phyloP scores from a whole-genome alignment of 1,140 invertebrate genomes.

The Danaus melanippus region DNA sequence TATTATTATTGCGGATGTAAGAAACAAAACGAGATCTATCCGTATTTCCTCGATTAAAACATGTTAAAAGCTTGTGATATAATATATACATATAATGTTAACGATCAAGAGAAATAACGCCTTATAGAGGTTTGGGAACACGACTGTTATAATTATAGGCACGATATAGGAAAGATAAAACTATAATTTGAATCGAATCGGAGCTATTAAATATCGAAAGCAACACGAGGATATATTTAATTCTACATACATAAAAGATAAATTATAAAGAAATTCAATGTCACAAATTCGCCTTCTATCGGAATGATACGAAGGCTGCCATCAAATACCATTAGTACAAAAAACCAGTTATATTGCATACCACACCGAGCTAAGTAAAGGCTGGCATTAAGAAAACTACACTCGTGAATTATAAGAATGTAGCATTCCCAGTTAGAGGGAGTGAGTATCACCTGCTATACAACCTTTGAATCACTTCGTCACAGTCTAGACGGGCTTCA shows the following conservation, averaged over 20 bases:
- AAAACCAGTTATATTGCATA: conserved; percentile 21
- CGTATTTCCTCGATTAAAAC: conserved; percentile 20
- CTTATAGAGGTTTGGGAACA: conserved; percentile 13
- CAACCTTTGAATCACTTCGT: conserved; percentile 18
- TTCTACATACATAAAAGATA: too few species aligned
- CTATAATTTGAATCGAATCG: too few species aligned
- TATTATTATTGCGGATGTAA: conserved; percentile 31
- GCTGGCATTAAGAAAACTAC: conserved; percentile 17
- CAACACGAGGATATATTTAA: too few species aligned
- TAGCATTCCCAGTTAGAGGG: conserved; percentile 23
- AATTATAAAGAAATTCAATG: conserved; percentile 17
- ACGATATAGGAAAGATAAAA: too few species aligned
- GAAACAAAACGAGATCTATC: conserved; percentile 25
- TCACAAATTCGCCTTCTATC: conserved; percentile 15
- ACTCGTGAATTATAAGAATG: conserved; percentile 21
- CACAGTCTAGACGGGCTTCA: conserved; percentile 15
- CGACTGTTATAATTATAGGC: conserved; percentile 6
- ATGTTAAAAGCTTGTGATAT: conserved; percentile 24
- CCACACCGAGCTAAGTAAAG: conserved; percentile 21
- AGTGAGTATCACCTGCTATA: conserved; percentile 13
- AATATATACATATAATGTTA: conserved; percentile 19
- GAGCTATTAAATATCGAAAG: too few species aligned
- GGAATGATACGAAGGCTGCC: conserved; percentile 16
- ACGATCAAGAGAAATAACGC: conserved; percentile 22
- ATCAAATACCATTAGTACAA: conserved; percentile 21